Base-by-base conservation (phyloP, 2,113 vertebrate species). In the Psittacara wagleri region DNA sequence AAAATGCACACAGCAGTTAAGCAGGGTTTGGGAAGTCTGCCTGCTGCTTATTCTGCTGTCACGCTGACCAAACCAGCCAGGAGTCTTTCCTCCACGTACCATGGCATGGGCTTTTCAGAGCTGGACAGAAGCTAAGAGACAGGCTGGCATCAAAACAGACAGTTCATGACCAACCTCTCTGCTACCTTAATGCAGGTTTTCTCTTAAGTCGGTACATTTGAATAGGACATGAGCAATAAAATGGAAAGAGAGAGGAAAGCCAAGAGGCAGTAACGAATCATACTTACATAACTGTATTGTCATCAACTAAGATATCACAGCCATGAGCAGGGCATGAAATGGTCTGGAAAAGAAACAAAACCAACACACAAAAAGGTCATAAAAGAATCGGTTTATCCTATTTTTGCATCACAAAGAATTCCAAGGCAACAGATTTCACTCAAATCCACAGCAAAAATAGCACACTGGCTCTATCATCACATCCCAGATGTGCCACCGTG, bases 221-320 rank as follows among this genome's bases (percentile, higher is more conserved):
- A 48, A 67, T 3, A 81, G 59, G 35, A 49, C 14, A 9, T 3
- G 3, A 88, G 25, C 64, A 86, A 79, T 57, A 64, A 87, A 83
- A 84, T 13, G 66, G 44, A 89, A 64, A 37, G 23, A 89, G 27
- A 94, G 29, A 69, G 59, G 44, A 93, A 48, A 92, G 79, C 51
- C 51, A 92, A 92, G 70, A 95, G 88, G 92, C 46, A 95, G 51
- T 87, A 48, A 88, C 63, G 62, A 41, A 82, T 86, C 49, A 66
- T 97, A 99, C 99, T 99, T 98, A 99, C 99, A 99, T 99, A 98
- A 99, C 99, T 98, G 99, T 99, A 98, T 99, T 99, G 98, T 99
- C 99, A 98, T 99, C 99, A 78, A 99, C 99, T 98, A 99, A 98
- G 98, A 99, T 99, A 98, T 99, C 99, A 98, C 99, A 99, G 98